Base-by-base conservation (phyloP, 2,888 invertebrate species). In the Stenoptilia bipunctidactyla region DNA sequence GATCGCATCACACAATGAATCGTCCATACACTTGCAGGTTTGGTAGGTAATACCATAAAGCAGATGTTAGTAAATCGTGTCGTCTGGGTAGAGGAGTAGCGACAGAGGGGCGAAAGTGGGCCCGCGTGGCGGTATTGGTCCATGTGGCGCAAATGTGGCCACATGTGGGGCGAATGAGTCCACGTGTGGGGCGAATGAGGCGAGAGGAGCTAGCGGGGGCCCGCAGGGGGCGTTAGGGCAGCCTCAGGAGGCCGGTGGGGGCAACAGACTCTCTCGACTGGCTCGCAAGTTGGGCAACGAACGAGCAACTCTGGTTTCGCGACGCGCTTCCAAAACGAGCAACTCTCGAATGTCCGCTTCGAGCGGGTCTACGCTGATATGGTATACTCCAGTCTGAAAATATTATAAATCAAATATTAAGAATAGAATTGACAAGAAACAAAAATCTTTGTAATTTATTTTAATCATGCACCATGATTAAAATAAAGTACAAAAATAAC, bases 211-310 rank as follows among this genome's bases (percentile, higher is more conserved):
- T 20, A 20, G 20, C 4, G 20, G 40, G 73, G 41, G 35, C 39
- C 40, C 34, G 49, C 40, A 53, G 47, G 67, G 66, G 56, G 61
- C 62, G 62, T 36, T 52, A 55, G 42, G 57, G 56, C 41, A 58
- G 54, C 40, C 49, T 51, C 56, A 37, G 56, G 37, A 27, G 43
- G 15, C 42, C 30, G 25, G 76, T 10, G 48, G 65, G 65, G 60
- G 85, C 53, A 89, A 82, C 58, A 88, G 80, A 61, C 85, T 87
- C 68, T 89, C 89, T 66, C 87, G 87, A 66, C 87, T 88, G 56
- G 89, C 88, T 71, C 88, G 89, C 75, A 90, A 83, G 83, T 90
- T 90, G 72, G 90, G 90, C 82, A 91, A 86, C 52, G 80, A 79
- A 50, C 75, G 74, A 55, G 87, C 68, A 72, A 73, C 67, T 62